These are phyloP conservation scores for Limnothrissa miodon DNA, from an alignment of 2,113 vertebrate species.

Conservation along the genomic window DNA sequence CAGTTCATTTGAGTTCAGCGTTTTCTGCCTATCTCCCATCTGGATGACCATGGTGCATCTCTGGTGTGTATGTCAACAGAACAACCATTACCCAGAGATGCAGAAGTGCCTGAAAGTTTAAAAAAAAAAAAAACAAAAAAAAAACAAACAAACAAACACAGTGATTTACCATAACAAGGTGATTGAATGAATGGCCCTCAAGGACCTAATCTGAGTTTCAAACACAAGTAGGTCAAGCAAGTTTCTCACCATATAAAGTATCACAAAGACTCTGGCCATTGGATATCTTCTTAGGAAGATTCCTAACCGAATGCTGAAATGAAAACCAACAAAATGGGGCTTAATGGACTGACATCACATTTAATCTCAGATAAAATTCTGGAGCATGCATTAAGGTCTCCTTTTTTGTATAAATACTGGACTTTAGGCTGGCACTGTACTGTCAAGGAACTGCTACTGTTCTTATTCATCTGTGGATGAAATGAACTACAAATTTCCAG, in stretches of 20 bases:
- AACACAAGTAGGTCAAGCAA: neutral
- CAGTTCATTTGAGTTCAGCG: conserved; percentile 19
- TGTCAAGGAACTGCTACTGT: too few species aligned
- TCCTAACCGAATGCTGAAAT: conserved; percentile 88
- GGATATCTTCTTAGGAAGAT: conserved; percentile 96
- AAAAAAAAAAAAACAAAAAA: neutral
- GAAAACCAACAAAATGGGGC: conserved; percentile 1
- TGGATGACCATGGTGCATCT: conserved; percentile 85
- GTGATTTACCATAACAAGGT: too few species aligned
- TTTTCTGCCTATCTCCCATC: conserved; percentile 68
- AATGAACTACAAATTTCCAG: too few species aligned
- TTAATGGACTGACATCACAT: neutral
- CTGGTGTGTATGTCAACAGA: conserved; percentile 92
- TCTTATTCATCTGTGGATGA: too few species aligned
- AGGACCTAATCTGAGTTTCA: neutral
- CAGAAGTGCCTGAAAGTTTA: conserved; percentile 78
- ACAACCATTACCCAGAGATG: conserved; percentile 99
- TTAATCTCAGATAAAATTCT: neutral
- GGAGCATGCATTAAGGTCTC: too few species aligned
- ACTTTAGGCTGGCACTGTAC: too few species aligned
- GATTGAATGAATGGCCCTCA: neutral
- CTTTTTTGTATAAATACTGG: too few species aligned
- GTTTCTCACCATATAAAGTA: conserved; percentile 92
- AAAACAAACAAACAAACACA: too few species aligned
- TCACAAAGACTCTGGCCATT: conserved; percentile 90